Evolutionary conservation across 2,888 invertebrate species (phyloP).

Genomic region (Mycogona germanica): DNA sequence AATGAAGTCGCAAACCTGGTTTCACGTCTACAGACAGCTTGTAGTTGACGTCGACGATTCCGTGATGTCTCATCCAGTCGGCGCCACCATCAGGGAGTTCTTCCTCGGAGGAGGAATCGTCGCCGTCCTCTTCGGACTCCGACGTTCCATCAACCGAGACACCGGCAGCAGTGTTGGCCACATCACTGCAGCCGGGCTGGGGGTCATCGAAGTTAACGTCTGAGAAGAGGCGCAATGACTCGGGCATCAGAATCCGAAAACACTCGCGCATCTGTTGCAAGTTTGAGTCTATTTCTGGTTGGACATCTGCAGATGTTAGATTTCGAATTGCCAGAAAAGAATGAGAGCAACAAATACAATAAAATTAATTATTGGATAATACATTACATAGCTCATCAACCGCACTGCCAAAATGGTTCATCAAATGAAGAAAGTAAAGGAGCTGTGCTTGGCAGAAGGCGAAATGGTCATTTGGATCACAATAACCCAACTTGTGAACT

Average conservation of each 20-base stretch:
- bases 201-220: slow-evolving; percentile 16
- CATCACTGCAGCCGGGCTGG: slow-evolving; percentile 14
- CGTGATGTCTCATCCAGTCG: slow-evolving; percentile 27
- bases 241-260: slow-evolving; percentile 35
- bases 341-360: too few species aligned
- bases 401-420: too few species aligned
- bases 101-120: slow-evolving; percentile 14
- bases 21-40: slow-evolving; percentile 26
- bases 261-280: slow-evolving; percentile 35
- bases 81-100: too few species aligned
- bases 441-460: too few species aligned
- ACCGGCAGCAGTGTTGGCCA: slow-evolving; percentile 5
- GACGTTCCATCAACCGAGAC: neutral
- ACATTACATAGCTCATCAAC: neutral
- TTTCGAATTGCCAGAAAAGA: too few species aligned
- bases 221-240: slow-evolving; percentile 26
- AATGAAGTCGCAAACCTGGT: slow-evolving; percentile 13
- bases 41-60: slow-evolving; percentile 25
- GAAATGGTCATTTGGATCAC: too few species aligned
- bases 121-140: neutral
- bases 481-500: too few species aligned
- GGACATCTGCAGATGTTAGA: slow-evolving; percentile 24
- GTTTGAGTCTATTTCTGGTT: slow-evolving; percentile 31
- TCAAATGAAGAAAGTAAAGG: too few species aligned
- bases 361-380: too few species aligned